phyloP scores from a whole-genome alignment of 2,888 invertebrate species.

The Pollenia labialis region DNA sequence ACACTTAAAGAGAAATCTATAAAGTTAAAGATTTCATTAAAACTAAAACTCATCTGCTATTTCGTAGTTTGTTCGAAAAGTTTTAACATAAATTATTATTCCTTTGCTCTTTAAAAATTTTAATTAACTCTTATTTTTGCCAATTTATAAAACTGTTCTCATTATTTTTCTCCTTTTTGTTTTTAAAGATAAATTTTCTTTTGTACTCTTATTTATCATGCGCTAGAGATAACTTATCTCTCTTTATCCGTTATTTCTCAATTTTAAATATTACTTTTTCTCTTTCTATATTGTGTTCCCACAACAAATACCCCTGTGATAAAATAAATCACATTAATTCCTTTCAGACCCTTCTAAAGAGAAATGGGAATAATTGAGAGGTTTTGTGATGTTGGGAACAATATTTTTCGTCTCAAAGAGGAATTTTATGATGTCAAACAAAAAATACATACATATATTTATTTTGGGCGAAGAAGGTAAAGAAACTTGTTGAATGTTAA shows the following conservation, averaged over 20 bases:
- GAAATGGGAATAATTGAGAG: background rate
- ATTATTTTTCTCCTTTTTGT: constrained; percentile 46
- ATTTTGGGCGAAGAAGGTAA: background rate
- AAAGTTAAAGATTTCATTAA: too few relatives aligned
- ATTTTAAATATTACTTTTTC: background rate
- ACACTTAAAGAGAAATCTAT: too few relatives aligned
- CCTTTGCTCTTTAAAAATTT: too few relatives aligned
- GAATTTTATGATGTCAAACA: background rate
- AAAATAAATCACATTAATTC: background rate
- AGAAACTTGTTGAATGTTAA: constrained; percentile 32
- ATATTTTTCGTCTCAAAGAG: background rate
- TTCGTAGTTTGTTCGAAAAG: too few relatives aligned
- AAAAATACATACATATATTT: background rate
- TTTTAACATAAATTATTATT: too few relatives aligned
- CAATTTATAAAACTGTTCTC: background rate
- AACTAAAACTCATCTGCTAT: too few relatives aligned
- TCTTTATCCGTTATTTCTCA: constrained; percentile 21
- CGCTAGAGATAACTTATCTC: background rate
- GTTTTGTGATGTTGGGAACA: background rate
- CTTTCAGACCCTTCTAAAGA: background rate
- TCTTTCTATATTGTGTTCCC: constrained; percentile 37
- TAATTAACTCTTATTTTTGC: background rate
- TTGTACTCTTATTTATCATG: background rate
- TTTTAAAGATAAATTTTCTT: constrained; percentile 19
- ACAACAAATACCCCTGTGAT: constrained; percentile 47